Evolutionary conservation across 2,113 vertebrate genomes (phyloP), one percentile per base, ranked within the genome.

Genomic region (Scophthalmus maximus): DNA sequence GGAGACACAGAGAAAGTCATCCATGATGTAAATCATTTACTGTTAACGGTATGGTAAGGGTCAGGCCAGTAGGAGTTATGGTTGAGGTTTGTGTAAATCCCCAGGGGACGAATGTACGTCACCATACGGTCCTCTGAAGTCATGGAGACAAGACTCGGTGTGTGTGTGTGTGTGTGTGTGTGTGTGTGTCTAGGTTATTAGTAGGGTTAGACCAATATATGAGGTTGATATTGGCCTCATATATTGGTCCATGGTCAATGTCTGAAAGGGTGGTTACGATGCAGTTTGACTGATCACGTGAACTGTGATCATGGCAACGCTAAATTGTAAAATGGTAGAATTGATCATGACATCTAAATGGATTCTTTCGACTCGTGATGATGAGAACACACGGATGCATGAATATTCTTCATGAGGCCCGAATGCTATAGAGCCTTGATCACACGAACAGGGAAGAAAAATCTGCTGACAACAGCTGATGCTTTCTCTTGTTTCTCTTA

Each of bases 161-260:
- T n/a, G n/a, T n/a, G n/a, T n/a, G n/a, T n/a, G n/a, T n/a, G n/a
- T n/a, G n/a, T n/a, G 6, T n/a, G 50, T 32, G 10, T 27, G 50
- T 42, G 44, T 47, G 34, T 64, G 44, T 26, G 1, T 29, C 4
- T 36, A 27, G 17, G 36, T 62, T 61, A 67, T 73, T 79, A 58
- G 52, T 40, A 25, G 23, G 52, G 44, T 42, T 32, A 51, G 20
- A 62, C 49, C 50, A 50, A 73, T 49, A 65, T 53, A 49, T 25
- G 11, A 49, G 61, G 25, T 38, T n/a, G 29, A 47, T 40, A 32
- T 50, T 50, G 20, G n/a, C 20, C 32, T 62, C 32, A n/a, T 57
- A 12, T 26, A 50, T 42, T 22, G 17, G 10, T 32, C 23, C 15
- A n/a, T n/a, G n/a, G n/a, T n/a, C n/a, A n/a, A 12, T 22, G 20